Conservation (phyloP, 1,140 invertebrate species). For the Hyposmocoma kahamanoa region DNA sequence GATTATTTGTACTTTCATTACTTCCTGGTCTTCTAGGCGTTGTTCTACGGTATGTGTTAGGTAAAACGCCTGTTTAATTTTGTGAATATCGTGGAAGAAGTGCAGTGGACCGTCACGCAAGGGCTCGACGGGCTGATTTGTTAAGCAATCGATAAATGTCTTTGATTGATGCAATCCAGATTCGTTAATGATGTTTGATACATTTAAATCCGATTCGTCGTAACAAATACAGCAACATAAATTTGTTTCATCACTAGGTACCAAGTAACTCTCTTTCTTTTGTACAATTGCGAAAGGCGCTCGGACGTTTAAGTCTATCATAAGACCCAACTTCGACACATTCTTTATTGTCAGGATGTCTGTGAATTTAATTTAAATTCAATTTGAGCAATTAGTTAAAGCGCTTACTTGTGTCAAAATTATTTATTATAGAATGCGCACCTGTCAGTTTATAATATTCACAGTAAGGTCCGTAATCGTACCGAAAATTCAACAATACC, state of each 20-base stretch:
- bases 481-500: conserved; percentile 43
- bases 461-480: conserved; percentile 58
- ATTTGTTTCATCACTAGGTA: conserved; percentile 36
- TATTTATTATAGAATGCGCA: conserved; percentile 14
- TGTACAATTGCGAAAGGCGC: conserved; percentile 58
- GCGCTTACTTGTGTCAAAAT: no score
- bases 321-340: conserved; percentile 52
- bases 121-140: conserved; percentile 41
- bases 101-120: conserved; percentile 37
- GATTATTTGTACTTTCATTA: conserved; percentile 58
- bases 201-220: conserved; percentile 45
- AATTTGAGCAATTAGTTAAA: no score
- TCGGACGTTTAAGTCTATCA: conserved; percentile 50
- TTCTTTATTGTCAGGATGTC: conserved; percentile 62
- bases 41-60: conserved; percentile 45
- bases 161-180: conserved; percentile 29
- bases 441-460: conserved; percentile 64
- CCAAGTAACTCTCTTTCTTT: conserved; percentile 44
- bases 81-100: conserved; percentile 61
- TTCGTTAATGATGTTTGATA: conserved; percentile 32
- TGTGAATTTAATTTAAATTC: conserved; percentile 23
- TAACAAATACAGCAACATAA: conserved; percentile 54
- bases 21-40: conserved; percentile 52
- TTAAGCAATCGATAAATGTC: conserved; percentile 52
- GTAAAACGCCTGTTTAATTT: conserved; percentile 56